Evolutionary conservation across 2,888 invertebrate genomes (phyloP), one percentile per base, ranked within the genome.

Genomic region (Camponotus fellah): DNA sequence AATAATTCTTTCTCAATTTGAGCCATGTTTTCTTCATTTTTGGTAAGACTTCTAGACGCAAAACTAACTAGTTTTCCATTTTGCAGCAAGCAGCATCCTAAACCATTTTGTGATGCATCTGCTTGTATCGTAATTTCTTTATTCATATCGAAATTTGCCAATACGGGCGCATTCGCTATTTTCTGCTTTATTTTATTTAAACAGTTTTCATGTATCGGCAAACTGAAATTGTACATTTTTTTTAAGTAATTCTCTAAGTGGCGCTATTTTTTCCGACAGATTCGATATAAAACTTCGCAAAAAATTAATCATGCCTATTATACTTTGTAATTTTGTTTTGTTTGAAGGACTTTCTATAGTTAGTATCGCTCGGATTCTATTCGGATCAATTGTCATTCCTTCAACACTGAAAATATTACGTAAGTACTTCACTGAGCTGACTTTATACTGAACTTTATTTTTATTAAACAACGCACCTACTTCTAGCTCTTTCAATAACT

Each of bases 61-160:
- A n/a, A 34, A 64, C n/a, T 34, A 64, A 37, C n/a, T 64, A 37
- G 37, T n/a, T 64, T 64, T 64, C 37, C 37, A 64, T 37, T 64
- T n/a, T 64, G 37, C 12, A 64, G 5, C n/a, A 64, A 37, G 10
- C 37, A 64, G 8, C 64, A 37, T 5, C n/a, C 37, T 64, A 64
- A 64, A 4, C n/a, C 10, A n/a, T 37, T 3, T n/a, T 64, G 37
- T n/a, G n/a, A 64, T 3, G n/a, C n/a, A 37, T 64, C 64, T 64
- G 37, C 37, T 37, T 64, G 37, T 37, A 64, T 64, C 3, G 12
- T 64, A 10, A 64, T 12, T 9, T 64, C 64, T 37, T 64, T 37
- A n/a, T 10, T 37, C 4, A 8, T 4, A 64, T 64, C 17, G 2
- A 64, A 64, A 64, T 64, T 64, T 64, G 12, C 37, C 37, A 40